phyloP scores from a whole-genome alignment of 2,888 invertebrate species.

The Patella ulyssiponensis region DNA sequence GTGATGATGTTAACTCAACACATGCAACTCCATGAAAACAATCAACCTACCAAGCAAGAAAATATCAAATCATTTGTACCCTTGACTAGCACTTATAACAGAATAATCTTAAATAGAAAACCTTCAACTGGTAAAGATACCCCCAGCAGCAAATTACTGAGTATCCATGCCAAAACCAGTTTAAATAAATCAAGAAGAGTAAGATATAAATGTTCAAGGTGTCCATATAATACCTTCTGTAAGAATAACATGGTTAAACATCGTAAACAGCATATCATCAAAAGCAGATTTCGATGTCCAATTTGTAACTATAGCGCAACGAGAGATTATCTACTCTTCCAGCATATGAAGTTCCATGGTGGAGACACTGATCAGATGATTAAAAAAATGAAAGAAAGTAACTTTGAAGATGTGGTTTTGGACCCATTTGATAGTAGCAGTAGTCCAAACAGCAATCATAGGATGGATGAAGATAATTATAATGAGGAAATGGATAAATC shows the following conservation, averaged over 20 bases:
- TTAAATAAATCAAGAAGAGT: constrained; percentile 35
- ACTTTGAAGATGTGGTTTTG: constrained; percentile 48
- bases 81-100: not conserved
- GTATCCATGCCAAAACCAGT: constrained; percentile 21
- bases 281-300: constrained; percentile 54
- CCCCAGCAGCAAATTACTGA: constrained; percentile 13
- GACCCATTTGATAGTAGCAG: constrained; percentile 43
- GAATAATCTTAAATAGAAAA: not conserved
- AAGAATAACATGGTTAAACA: constrained; percentile 59
- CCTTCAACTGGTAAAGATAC: constrained; percentile 8
- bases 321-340: constrained; percentile 48
- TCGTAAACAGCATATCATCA: constrained; percentile 53
- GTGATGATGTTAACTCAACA: constrained; percentile 27
- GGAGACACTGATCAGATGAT: constrained; percentile 24
- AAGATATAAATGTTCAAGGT: constrained; percentile 53
- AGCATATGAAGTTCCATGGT: constrained; percentile 57
- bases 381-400: constrained; percentile 35
- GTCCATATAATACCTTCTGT: constrained; percentile 56
- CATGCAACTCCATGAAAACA: constrained; percentile 53
- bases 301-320: constrained; percentile 59
- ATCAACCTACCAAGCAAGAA: constrained; percentile 45
- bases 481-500: constrained; percentile 30
- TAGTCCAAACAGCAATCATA: constrained; percentile 36
- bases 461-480: constrained; percentile 32
- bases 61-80: not conserved